Evolutionary conservation across 1,140 invertebrate species (phyloP), one percentile per base, ranked within the genome.

Genomic region (Coboldia fuscipes): DNA sequence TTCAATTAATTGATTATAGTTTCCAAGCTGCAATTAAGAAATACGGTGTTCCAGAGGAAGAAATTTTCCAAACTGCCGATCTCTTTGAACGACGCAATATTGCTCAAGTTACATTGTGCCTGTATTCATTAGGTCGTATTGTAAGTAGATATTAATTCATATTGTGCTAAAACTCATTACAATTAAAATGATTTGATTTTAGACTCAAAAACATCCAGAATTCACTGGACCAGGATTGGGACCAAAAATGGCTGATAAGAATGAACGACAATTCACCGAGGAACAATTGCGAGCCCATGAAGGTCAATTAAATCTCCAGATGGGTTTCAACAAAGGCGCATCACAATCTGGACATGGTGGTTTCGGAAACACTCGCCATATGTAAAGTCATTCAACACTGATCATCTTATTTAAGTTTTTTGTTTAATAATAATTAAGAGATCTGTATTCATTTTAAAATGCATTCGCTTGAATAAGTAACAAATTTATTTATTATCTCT

Each of bases 31-130:
- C 81, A 0, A 71, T 81, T 26, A 90, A 86, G 58, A 77, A 80
- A 38, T 94, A 94, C 50, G 93, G 92, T 15, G 81, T 97, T 9
- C 89, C 80, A 22, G 80, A 93, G 47, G 84, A 92, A 52, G 92
- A 98, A 65, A 88, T 96, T 44, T 98, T 98, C 69, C 92, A 97
- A 61, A 97, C 92, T 0, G 90, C 93, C 21, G 93, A 97, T 65
- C 63, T 98, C 5, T 97, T 92, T 52, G 92, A 97, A 56, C 77
- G 73, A 50, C 72, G 92, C 45, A 97, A 97, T 63, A 90, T 97
- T 57, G 71, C 85, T 35, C 88, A 94, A 70, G 93, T 97, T 27
- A 86, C 85, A 2, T 65, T 90, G 28, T 88, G 82, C 46, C 60
- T 94, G 13, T 88, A 86, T 45, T 69, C 88, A 3, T 63, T 94